phyloP scores from a whole-genome alignment of 2,888 invertebrate species.

The Scrobipalpa costella region DNA sequence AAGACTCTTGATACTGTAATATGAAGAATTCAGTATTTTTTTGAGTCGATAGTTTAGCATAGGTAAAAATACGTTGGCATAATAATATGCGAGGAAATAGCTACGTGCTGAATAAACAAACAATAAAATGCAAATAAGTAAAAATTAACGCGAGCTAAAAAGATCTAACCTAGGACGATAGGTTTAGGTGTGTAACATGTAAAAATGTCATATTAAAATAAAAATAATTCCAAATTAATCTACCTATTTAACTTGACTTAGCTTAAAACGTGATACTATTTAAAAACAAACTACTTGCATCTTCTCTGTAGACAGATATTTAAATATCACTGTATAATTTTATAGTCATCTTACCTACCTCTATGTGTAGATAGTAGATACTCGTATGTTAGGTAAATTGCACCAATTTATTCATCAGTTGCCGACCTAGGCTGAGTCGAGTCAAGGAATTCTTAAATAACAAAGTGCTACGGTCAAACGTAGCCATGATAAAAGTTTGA shows the following conservation, averaged over 20 bases:
- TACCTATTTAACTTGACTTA: too few relatives aligned
- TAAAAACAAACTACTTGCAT: too few relatives aligned
- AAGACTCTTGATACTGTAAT: too few relatives aligned
- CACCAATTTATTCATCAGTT: constrained; percentile 6
- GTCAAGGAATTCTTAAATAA: not conserved
- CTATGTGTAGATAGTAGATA: not conserved
- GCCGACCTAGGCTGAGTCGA: not conserved
- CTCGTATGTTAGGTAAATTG: not conserved
- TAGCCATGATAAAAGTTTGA: constrained; percentile 2
- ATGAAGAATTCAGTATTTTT: too few relatives aligned
- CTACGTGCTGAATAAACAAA: not conserved
- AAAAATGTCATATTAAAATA: too few relatives aligned
- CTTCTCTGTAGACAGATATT: not conserved
- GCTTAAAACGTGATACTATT: too few relatives aligned
- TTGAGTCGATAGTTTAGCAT: too few relatives aligned
- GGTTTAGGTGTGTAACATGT: too few relatives aligned
- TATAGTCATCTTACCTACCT: not conserved
- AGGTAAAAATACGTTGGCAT: not conserved
- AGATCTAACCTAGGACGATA: too few relatives aligned
- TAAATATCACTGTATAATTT: not conserved
- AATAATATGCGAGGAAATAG: not conserved
- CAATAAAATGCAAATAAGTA: not conserved
- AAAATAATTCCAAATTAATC: too few relatives aligned
- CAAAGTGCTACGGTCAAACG: not conserved
- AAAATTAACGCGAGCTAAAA: not conserved